Evolutionary conservation across 2,113 vertebrate species (phyloP).

Genomic region (Neopipo cinnamomea): DNA sequence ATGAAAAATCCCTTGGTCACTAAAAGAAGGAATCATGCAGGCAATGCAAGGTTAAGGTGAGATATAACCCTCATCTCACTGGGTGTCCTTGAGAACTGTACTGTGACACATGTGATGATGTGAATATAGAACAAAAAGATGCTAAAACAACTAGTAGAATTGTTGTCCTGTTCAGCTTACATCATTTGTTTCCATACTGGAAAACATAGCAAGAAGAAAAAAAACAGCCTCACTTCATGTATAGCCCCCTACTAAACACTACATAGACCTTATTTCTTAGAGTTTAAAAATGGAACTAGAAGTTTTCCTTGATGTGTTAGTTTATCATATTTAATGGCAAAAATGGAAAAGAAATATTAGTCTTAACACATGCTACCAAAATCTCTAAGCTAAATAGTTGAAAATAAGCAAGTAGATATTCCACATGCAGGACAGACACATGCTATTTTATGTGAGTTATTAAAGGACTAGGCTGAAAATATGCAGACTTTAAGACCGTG

Average conservation of each 20-base stretch:
- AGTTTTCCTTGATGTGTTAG: neutral
- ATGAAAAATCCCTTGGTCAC: neutral
- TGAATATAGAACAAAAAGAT: neutral
- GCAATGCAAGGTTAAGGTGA: neutral
- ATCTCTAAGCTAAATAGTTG: neutral
- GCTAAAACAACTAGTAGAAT: neutral
- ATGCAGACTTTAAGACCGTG: conserved; percentile 39
- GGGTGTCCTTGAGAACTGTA: neutral
- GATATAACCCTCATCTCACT: neutral
- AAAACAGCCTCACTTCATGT: neutral
- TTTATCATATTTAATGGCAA: neutral
- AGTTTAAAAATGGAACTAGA: neutral
- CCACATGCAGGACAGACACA: neutral
- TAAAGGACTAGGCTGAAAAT: conserved; percentile 39
- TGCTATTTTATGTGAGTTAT: conserved; percentile 26
- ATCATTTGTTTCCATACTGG: neutral
- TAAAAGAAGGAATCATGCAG: neutral
- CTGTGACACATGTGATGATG: neutral
- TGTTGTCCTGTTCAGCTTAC: neutral
- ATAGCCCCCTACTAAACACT: neutral
- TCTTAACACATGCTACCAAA: neutral
- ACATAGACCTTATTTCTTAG: neutral
- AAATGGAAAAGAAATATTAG: neutral
- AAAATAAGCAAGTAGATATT: neutral
- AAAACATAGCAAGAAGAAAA: neutral